Conservation (phyloP, 2,888 invertebrate species). For the Drosophila subsilvestris region DNA sequence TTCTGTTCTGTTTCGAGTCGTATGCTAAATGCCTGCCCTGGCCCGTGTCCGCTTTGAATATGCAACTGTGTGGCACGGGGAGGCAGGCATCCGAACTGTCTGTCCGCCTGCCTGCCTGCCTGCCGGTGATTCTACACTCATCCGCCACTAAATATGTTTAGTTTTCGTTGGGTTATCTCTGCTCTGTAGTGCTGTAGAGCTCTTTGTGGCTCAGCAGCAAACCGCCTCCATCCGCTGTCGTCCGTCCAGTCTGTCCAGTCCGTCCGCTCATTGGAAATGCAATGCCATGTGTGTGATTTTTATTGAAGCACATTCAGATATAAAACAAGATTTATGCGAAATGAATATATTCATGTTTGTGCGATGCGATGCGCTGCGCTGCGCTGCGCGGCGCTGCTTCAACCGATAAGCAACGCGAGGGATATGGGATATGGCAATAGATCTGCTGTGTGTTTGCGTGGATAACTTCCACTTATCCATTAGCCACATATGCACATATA, state of each 20-base stretch:
- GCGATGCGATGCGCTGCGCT: no score
- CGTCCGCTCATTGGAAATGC: constrained; percentile 68
- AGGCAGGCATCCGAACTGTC: constrained; percentile 1
- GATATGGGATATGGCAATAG: not conserved
- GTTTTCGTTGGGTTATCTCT: constrained; percentile 55
- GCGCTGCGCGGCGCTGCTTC: not conserved
- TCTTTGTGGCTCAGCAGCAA: constrained; percentile 25
- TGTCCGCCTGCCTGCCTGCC: constrained; percentile 9
- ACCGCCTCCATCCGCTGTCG: constrained; percentile 59
- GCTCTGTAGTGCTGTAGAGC: constrained; percentile 3
- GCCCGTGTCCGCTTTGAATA: constrained; percentile 52
- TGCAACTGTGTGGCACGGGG: constrained; percentile 31
- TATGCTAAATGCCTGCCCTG: constrained; percentile 54
- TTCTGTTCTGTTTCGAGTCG: constrained; percentile 6
- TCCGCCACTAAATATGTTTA: constrained; percentile 54
- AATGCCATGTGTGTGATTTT: constrained; percentile 69
- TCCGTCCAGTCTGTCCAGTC: constrained; percentile 24
- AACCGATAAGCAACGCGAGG: not conserved
- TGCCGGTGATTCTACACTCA: constrained; percentile 46
- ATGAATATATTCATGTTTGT: constrained; percentile 48
- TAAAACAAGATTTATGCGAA: constrained; percentile 61
- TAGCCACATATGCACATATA: no score
- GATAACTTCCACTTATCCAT: not conserved
- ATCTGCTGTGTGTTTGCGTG: not conserved
- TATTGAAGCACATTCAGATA: constrained; percentile 59